Percentiles rank a stretch among this genome's conserved stretches.
These are phyloP conservation scores for Ctenodactylus gundi DNA, from an alignment of 2,113 vertebrate genomes.

Conservation along the genomic window DNA sequence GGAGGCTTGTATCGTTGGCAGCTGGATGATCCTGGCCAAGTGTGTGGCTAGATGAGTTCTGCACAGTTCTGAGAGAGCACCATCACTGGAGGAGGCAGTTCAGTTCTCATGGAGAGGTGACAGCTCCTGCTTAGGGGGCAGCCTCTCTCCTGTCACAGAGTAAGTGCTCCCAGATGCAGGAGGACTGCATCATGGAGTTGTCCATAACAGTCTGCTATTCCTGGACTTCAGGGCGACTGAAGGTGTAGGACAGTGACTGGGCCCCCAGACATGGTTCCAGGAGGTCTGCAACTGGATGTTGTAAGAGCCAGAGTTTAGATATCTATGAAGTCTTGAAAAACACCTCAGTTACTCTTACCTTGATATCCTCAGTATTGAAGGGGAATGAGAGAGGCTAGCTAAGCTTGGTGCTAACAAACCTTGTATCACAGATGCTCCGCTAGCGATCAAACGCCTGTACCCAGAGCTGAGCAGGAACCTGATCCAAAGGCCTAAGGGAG, in stretches of 20 bases:
- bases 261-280: neutral
- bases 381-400: neutral
- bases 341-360: neutral
- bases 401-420: neutral
- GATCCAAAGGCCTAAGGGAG: neutral
- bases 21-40: neutral
- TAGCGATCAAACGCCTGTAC: neutral
- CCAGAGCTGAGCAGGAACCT: neutral
- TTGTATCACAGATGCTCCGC: neutral
- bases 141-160: neutral
- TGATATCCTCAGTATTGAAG: neutral
- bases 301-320: neutral
- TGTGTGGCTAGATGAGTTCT: neutral
- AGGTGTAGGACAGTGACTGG: neutral
- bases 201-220: neutral
- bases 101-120: neutral
- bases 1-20: neutral
- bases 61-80: neutral
- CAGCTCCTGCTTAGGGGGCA: neutral
- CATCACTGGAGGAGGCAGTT: neutral
- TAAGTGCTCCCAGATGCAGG: neutral
- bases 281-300: neutral
- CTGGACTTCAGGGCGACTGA: neutral
- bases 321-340: neutral
- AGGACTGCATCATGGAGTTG: neutral